phyloP scores from a whole-genome alignment of 2,797 vertebrate genomes.

The Acipenser ruthenus region DNA sequence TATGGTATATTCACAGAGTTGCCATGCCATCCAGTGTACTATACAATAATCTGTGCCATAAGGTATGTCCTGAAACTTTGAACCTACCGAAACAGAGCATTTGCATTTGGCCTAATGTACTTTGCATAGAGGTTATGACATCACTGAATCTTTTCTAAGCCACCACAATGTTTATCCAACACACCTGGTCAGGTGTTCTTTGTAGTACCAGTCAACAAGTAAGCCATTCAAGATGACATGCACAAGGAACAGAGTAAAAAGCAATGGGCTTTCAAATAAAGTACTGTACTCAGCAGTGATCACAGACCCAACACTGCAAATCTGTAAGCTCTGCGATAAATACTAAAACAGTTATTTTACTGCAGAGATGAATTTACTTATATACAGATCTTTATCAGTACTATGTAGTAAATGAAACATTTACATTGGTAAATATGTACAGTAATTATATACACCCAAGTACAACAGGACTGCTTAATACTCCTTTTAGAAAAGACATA shows the following conservation, averaged over 20 bases:
- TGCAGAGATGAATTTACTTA: too few relatives aligned
- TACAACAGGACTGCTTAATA: too few relatives aligned
- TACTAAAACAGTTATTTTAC: too few relatives aligned
- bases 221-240: neutral
- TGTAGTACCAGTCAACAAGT: neutral
- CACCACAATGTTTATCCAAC: neutral
- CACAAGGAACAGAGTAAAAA: neutral
- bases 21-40: too few relatives aligned
- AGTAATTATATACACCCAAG: too few relatives aligned
- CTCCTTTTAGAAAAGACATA: too few relatives aligned
- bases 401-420: too few relatives aligned
- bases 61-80: neutral
- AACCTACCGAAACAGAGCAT: neutral
- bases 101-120: neutral
- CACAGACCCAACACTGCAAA: neutral
- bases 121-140: neutral
- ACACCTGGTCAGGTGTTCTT: neutral
- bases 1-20: too few relatives aligned
- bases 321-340: too few relatives aligned
- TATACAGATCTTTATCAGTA: too few relatives aligned
- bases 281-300: neutral
- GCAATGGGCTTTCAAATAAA: neutral
- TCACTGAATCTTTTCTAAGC: neutral
- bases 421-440: too few relatives aligned
- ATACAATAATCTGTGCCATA: too few relatives aligned